Conservation (phyloP, 2,888 invertebrate species). For the Aplocera efformata region DNA sequence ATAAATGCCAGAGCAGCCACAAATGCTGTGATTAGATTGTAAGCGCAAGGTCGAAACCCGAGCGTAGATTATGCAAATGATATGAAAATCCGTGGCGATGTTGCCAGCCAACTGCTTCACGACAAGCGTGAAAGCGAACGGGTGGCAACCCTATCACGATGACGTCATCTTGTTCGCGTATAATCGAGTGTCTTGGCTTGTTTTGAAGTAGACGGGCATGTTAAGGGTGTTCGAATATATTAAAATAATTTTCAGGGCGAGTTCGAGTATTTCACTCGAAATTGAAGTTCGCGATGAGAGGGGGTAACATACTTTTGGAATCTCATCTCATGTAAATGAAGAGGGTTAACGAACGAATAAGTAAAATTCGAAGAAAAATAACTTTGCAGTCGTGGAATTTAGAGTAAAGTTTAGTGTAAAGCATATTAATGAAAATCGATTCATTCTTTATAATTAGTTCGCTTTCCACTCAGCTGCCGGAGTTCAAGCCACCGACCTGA, state of each 20-base stretch:
- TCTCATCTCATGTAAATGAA: too few relatives aligned
- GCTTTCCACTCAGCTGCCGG: too few relatives aligned
- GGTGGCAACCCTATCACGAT: slow-evolving; percentile 33
- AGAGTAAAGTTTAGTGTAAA: too few relatives aligned
- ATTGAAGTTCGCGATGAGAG: too few relatives aligned
- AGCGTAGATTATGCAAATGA: slow-evolving; percentile 60
- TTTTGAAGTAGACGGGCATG: slow-evolving; percentile 16
- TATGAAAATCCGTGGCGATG: slow-evolving; percentile 54
- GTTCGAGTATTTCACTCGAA: too few relatives aligned
- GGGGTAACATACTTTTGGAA: too few relatives aligned
- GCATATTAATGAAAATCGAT: too few relatives aligned
- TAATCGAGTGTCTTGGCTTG: slow-evolving; percentile 35
- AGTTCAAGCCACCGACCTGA: too few relatives aligned
- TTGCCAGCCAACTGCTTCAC: slow-evolving; percentile 41
- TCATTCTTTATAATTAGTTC: too few relatives aligned
- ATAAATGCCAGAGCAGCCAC: slow-evolving; percentile 30
- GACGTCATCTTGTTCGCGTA: slow-evolving; percentile 44
- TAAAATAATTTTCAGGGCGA: slow-evolving; percentile 7
- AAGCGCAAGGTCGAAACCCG: slow-evolving; percentile 15
- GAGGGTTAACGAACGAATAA: too few relatives aligned
- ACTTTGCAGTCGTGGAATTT: too few relatives aligned
- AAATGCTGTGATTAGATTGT: slow-evolving; percentile 38
- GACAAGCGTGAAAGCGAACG: slow-evolving; percentile 32
- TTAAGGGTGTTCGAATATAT: slow-evolving; percentile 17
- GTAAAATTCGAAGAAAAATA: too few relatives aligned